Evolutionary conservation across 1,140 invertebrate genomes (phyloP).

Genomic region (Catajapyx aquilonaris): DNA sequence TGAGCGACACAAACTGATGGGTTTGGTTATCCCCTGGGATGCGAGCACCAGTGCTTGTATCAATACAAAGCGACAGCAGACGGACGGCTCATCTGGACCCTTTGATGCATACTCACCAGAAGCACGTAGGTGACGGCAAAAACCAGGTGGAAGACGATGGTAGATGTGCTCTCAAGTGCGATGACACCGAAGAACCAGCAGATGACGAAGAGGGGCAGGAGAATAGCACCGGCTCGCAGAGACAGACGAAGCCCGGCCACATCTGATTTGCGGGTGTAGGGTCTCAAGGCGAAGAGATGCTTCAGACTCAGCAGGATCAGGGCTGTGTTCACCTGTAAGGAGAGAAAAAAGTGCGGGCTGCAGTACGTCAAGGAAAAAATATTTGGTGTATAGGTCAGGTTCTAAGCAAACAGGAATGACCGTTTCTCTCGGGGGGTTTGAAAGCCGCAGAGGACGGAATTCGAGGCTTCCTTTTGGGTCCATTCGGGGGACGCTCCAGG

Average conservation of each 20-base stretch:
- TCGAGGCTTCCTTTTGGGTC: too few relatives aligned
- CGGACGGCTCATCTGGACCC: too few relatives aligned
- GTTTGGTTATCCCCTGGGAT: too few relatives aligned
- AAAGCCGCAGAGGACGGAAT: too few relatives aligned
- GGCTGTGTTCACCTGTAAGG: conserved; percentile 22
- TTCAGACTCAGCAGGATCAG: conserved; percentile 20
- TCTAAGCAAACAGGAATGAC: too few relatives aligned
- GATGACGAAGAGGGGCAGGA: conserved; percentile 35
- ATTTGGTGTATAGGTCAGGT: too few relatives aligned
- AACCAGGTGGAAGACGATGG: conserved; percentile 32
- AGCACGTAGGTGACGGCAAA: conserved; percentile 16
- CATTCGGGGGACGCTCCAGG: too few relatives aligned
- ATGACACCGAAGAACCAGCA: conserved; percentile 47
- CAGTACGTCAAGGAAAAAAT: too few relatives aligned
- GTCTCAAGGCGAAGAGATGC: conserved; percentile 16
- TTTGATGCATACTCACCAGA: conserved; percentile 16
- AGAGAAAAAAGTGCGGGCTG: conserved; percentile 18
- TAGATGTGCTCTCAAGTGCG: conserved; percentile 39
- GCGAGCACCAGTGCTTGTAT: too few relatives aligned
- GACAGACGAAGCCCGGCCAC: conserved; percentile 23
- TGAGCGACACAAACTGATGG: too few relatives aligned
- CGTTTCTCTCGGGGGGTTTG: too few relatives aligned
- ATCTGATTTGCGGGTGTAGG: conserved; percentile 14
- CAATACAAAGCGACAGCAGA: too few relatives aligned
- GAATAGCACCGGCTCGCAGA: conserved; percentile 29